These are phyloP conservation scores for Selene dorsalis DNA, from an alignment of 2,797 vertebrate species.

Conservation along the genomic window DNA sequence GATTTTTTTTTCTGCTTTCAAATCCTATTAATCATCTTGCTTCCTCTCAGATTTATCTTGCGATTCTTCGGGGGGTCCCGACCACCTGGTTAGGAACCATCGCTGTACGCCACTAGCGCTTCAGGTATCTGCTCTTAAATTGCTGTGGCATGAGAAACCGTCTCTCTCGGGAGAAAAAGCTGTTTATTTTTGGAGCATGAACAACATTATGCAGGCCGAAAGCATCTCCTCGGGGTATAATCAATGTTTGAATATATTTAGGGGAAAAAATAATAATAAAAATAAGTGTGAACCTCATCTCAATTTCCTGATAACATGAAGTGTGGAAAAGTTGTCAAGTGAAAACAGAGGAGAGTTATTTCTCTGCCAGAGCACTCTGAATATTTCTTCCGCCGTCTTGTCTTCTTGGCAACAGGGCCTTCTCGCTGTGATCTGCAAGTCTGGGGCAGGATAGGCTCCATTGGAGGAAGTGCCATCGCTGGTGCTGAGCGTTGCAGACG, in stretches of 20 bases:
- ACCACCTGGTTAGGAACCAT: conserved; percentile 7
- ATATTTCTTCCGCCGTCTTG: conserved; percentile 45
- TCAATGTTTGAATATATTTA: conserved; percentile 53
- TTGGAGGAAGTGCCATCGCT: conserved; percentile 18
- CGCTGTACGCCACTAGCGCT: conserved; percentile 15
- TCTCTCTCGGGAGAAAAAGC: conserved; percentile 8
- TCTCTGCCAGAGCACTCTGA: conserved; percentile 17
- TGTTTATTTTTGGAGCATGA: conserved; percentile 40
- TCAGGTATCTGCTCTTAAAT: conserved; percentile 32
- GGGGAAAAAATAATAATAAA: background rate
- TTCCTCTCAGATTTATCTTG: background rate
- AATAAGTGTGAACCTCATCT: conserved; percentile 9
- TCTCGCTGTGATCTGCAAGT: conserved; percentile 38
- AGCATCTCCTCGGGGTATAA: conserved; percentile 39
- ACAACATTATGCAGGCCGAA: conserved; percentile 31
- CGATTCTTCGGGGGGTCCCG: background rate
- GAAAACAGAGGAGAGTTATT: conserved; percentile 27
- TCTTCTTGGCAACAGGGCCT: conserved; percentile 38
- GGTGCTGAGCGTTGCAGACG: conserved; percentile 19
- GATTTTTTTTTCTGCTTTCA: background rate
- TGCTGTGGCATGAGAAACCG: conserved; percentile 19
- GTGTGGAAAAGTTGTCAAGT: conserved; percentile 29
- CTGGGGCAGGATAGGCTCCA: conserved; percentile 37
- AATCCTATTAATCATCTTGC: conserved; percentile 17
- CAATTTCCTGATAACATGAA: conserved; percentile 23